These are phyloP conservation scores for Aurelia sp. DNA, from an alignment of 30 jellyfish, hydroid and myxozoan genomes.

Conservation along the genomic window DNA sequence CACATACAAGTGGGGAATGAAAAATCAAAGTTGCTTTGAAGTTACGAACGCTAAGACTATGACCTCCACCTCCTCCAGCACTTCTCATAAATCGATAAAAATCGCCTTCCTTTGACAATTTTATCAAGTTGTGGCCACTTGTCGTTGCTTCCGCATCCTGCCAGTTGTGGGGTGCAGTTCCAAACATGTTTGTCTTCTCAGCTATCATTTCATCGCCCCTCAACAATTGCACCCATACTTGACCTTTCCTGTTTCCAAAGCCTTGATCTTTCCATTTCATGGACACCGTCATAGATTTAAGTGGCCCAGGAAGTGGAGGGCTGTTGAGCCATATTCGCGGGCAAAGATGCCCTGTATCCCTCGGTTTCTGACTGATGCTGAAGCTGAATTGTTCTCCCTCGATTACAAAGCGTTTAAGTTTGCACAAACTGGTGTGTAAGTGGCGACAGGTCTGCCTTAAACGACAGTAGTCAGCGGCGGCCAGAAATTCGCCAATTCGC, in stretches of 20 bases:
- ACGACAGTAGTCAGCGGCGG: no score
- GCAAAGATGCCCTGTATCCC: not conserved
- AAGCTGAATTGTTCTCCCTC: no score
- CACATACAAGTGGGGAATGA: no score
- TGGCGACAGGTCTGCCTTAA: no score
- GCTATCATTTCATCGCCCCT: not conserved
- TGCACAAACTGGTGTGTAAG: no score
- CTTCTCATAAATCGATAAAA: not conserved
- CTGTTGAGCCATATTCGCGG: not conserved
- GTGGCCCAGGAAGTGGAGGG: not conserved
- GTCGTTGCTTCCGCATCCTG: not conserved
- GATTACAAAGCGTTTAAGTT: no score
- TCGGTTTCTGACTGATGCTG: no score
- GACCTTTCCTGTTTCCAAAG: not conserved
- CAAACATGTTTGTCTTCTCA: not conserved
- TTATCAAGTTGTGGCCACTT: not conserved
- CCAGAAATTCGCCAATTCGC: no score
- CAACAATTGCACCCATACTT: not conserved
- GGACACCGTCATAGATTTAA: not conserved
- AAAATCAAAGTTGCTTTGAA: not conserved
- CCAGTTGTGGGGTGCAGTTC: not conserved
- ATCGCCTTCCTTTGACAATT: not conserved
- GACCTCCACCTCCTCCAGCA: constrained; percentile 3
- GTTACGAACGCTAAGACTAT: not conserved
- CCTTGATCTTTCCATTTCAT: not conserved